phyloP scores from a whole-genome alignment of 2,888 invertebrate genomes.

The Drosophila limbata region DNA sequence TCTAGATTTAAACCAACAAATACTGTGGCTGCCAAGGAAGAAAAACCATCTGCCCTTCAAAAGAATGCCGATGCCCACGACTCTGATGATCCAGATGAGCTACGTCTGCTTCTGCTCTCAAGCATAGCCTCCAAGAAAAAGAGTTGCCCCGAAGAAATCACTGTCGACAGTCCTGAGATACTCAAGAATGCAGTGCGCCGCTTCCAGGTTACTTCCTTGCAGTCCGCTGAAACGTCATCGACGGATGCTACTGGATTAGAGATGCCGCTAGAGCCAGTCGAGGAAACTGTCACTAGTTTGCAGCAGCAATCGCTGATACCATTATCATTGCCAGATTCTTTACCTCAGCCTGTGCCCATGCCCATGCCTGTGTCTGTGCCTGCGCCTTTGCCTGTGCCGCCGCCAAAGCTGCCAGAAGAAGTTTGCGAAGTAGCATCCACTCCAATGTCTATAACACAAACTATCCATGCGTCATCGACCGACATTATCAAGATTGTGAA shows the following conservation, averaged over 20 bases:
- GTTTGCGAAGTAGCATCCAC: background rate
- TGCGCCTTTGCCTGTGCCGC: slow-evolving; percentile 1
- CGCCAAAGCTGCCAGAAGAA: background rate
- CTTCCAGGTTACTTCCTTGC: slow-evolving; percentile 54
- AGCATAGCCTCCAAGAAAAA: slow-evolving; percentile 70
- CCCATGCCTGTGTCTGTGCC: background rate
- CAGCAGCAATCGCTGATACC: background rate
- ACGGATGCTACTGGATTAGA: background rate
- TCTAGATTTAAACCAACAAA: slow-evolving; percentile 65
- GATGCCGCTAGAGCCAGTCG: background rate
- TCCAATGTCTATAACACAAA: background rate
- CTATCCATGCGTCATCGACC: slow-evolving; percentile 8
- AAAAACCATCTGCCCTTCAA: background rate
- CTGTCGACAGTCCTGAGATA: slow-evolving; percentile 64
- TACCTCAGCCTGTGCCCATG: background rate
- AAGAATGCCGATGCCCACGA: slow-evolving; percentile 15
- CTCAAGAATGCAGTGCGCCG: slow-evolving; percentile 84
- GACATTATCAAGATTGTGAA: slow-evolving; percentile 81
- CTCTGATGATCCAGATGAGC: slow-evolving; percentile 67
- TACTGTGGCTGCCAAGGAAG: background rate
- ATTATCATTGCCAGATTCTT: background rate
- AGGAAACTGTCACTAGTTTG: background rate
- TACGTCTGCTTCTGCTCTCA: slow-evolving; percentile 73
- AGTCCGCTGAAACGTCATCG: background rate
- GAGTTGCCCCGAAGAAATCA: background rate